Conservation (phyloP, 2,797 vertebrate genomes). For the Nannoperca australis region DNA sequence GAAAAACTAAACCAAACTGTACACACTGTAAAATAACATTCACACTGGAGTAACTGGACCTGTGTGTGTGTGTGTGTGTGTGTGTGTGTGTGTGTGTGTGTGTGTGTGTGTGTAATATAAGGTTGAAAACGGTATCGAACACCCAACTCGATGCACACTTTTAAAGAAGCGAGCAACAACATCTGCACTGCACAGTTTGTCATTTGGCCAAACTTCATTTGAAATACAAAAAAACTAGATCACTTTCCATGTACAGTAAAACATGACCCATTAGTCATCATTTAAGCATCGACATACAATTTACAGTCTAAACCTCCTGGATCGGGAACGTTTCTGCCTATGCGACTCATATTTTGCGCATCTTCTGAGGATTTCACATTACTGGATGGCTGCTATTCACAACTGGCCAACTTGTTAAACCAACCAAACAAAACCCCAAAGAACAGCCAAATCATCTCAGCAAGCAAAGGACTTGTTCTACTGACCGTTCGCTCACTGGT, state of each 20-base stretch:
- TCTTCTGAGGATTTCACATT: conserved; percentile 50
- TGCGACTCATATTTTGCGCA: not conserved
- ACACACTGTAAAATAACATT: conserved; percentile 36
- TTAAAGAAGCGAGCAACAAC: conserved; percentile 55
- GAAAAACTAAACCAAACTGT: not conserved
- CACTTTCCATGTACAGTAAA: conserved; percentile 65
- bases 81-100: conserved; percentile 24
- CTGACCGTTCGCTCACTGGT: not conserved
- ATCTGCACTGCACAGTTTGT: conserved; percentile 61
- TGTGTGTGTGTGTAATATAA: conserved; percentile 24
- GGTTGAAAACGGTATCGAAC: conserved; percentile 35
- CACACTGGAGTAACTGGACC: conserved; percentile 40
- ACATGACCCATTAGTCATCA: conserved; percentile 26
- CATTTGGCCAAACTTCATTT: conserved; percentile 58
- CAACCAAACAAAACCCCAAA: no score
- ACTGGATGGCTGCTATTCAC: conserved; percentile 17
- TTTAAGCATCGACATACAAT: conserved; percentile 29
- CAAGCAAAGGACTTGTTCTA: conserved; percentile 3
- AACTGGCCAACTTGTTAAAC: conserved; percentile 27
- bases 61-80: not conserved
- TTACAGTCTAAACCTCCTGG: conserved; percentile 26
- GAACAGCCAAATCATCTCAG: conserved; percentile 25
- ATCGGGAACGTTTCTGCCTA: conserved; percentile 13
- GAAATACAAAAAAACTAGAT: conserved; percentile 55
- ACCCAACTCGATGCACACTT: conserved; percentile 47